These are phyloP conservation scores for Clarias batrachus DNA, from an alignment of 2,113 vertebrate species.

Conservation along the genomic window DNA sequence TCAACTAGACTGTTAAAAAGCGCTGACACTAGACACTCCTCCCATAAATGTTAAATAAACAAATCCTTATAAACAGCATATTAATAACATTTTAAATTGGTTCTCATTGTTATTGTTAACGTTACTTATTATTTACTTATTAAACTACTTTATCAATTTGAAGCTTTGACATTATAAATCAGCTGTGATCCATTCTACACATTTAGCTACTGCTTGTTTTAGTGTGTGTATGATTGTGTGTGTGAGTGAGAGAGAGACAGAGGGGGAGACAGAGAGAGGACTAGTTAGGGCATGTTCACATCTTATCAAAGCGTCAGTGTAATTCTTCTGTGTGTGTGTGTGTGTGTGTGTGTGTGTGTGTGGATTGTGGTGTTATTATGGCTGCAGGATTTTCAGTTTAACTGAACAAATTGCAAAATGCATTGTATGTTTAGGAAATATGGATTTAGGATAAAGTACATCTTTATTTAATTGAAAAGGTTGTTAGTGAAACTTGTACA, in stretches of 20 bases:
- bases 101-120: not conserved
- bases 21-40: not conserved
- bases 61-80: not conserved
- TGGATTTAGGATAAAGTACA: not conserved
- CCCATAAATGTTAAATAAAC: not conserved
- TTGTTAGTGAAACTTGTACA: not conserved
- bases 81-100: not conserved
- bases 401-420: not conserved
- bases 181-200: not conserved
- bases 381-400: not conserved
- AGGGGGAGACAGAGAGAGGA: not conserved
- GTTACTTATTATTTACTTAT: not conserved
- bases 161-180: not conserved
- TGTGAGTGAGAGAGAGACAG: not conserved
- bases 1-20: no score
- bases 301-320: constrained; percentile 37
- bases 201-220: not conserved
- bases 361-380: not conserved
- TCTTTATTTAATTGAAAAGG: not conserved
- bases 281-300: constrained; percentile 31
- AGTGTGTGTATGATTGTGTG: not conserved
- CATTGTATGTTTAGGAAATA: constrained; percentile 10
- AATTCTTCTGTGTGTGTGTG: constrained; percentile 5
- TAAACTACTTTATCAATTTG: not conserved
- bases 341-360: not conserved